phyloP scores from a whole-genome alignment of 2,113 vertebrate genomes.

The Podocnemis expansa region DNA sequence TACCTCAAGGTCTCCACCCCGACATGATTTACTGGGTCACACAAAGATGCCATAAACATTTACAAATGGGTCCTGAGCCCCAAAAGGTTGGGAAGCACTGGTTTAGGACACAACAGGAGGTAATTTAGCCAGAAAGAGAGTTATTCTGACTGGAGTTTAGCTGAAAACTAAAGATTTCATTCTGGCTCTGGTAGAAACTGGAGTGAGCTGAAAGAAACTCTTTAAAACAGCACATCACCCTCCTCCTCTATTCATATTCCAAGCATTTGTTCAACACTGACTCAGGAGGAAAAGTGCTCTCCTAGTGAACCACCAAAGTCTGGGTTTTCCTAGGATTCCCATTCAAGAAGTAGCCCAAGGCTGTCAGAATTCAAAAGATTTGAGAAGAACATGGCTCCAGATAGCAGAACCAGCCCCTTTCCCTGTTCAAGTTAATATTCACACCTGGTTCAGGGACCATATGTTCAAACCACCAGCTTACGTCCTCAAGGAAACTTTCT shows the following conservation, averaged over 20 bases:
- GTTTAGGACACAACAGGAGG: neutral
- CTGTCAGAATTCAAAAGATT: neutral
- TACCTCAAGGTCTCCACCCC: too few species aligned
- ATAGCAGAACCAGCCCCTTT: neutral
- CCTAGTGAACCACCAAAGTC: accelerated
- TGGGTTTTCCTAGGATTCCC: neutral
- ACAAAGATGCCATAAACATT: too few species aligned
- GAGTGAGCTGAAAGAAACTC: neutral
- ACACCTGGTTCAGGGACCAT: neutral
- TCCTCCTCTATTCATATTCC: neutral
- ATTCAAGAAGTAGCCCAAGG: accelerated
- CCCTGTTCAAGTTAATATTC: neutral
- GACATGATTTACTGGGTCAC: too few species aligned
- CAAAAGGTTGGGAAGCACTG: too few species aligned
- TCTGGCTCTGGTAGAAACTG: accelerated
- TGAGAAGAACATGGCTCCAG: neutral
- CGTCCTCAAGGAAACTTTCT: neutral
- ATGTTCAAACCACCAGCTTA: neutral
- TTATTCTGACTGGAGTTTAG: neutral
- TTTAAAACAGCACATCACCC: too few species aligned
- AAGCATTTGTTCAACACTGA: neutral
- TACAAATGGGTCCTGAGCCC: too few species aligned
- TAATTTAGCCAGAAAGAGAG: neutral
- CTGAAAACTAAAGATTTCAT: neutral
- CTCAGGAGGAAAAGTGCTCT: neutral